phyloP scores from a whole-genome alignment of 2,797 vertebrate genomes.

The Synanceia verrucosa region DNA sequence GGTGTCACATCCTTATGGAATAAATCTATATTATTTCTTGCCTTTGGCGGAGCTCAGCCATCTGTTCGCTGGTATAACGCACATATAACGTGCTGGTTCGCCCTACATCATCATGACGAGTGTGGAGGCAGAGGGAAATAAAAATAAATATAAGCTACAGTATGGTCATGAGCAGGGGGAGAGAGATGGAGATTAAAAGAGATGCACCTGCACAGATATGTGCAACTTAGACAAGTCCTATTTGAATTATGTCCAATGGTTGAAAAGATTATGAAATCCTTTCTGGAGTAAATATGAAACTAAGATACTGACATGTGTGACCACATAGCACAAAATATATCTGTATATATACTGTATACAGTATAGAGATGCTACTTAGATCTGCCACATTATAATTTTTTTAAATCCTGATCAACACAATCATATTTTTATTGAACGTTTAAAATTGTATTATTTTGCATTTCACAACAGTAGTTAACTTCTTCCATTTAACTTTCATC shows the following conservation, averaged over 20 bases:
- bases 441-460: too few relatives aligned
- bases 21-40: conserved; percentile 11
- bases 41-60: not conserved
- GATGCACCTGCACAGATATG: not conserved
- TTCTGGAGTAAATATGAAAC: not conserved
- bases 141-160: not conserved
- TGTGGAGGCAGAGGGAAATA: conserved; percentile 1
- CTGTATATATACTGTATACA: too few relatives aligned
- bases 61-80: not conserved
- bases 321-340: not conserved
- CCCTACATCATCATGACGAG: not conserved
- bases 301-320: not conserved
- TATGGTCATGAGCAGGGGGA: not conserved
- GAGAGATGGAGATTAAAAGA: conserved; percentile 7
- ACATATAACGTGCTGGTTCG: not conserved
- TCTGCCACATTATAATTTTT: too few relatives aligned
- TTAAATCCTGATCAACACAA: too few relatives aligned
- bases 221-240: not conserved
- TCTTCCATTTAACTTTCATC: too few relatives aligned
- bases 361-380: too few relatives aligned
- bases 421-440: too few relatives aligned
- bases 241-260: not conserved
- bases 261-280: not conserved
- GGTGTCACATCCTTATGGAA: conserved; percentile 14
- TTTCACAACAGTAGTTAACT: too few relatives aligned